Evolutionary conservation across 2,113 vertebrate species (phyloP).

Genomic region (Choloepus hoffmanni): DNA sequence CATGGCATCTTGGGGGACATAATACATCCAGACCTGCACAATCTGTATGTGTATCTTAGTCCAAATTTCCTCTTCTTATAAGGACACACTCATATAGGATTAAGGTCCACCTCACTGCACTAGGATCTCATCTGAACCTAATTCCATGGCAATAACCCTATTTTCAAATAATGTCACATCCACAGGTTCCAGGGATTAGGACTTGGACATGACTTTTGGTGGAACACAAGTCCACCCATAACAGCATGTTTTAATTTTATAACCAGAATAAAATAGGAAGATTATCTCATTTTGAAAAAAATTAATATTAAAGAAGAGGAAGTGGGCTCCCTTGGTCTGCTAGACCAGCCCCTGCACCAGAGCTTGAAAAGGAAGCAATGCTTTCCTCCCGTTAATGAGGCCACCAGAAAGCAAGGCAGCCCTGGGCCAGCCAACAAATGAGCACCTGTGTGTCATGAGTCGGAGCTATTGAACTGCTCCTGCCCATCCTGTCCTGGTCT

Average conservation of each 20-base stretch:
- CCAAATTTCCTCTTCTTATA: too few relatives aligned
- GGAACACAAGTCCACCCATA: too few relatives aligned
- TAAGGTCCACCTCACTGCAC: too few relatives aligned
- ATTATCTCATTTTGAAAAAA: slow-evolving; percentile 48
- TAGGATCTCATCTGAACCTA: too few relatives aligned
- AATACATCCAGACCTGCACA: too few relatives aligned
- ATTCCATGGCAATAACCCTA: too few relatives aligned
- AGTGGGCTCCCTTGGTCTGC: background rate
- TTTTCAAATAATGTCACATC: too few relatives aligned
- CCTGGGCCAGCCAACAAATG: background rate
- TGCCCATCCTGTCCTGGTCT: background rate
- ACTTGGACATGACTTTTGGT: too few relatives aligned
- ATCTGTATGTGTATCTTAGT: too few relatives aligned
- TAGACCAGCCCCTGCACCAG: background rate
- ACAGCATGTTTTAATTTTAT: slow-evolving; percentile 47
- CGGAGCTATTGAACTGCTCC: background rate
- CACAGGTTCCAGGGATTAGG: too few relatives aligned
- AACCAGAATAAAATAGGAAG: slow-evolving; percentile 41
- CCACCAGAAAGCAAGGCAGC: background rate
- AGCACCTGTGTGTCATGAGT: background rate
- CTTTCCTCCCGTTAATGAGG: slow-evolving; percentile 20
- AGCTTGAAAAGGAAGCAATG: background rate
- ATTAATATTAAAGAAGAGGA: slow-evolving; percentile 18
- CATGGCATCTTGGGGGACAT: too few relatives aligned
- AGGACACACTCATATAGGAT: too few relatives aligned